Base-by-base conservation (phyloP, 2,888 invertebrate genomes). In the Belgica antarctica region DNA sequence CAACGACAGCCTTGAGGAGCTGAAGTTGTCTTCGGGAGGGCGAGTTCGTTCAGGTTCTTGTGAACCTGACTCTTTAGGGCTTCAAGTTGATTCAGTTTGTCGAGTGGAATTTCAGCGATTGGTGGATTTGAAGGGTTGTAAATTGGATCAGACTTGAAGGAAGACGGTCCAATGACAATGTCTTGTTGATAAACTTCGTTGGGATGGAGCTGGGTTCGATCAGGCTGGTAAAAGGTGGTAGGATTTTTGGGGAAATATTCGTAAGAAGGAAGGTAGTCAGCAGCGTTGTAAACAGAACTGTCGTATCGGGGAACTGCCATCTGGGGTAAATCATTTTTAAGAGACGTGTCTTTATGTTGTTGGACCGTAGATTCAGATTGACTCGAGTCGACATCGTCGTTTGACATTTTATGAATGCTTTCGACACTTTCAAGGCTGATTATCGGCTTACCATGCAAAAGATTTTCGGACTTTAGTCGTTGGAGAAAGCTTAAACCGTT, bases 371-470 rank as follows among this genome's bases (percentile, higher is more conserved):
- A 34, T 8, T 34, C 34, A 7, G 34, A 34, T 34, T 34, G 34
- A 34, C 34, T 34, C 34, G 34, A 34, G 12, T 41, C 41, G 41
- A 41, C 12, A 15, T 15, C 41, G 10, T 41, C 15, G 3, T 15
- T 41, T 15, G n/a, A 5, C 12, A 10, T 12, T n/a, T 2, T 4
- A 5, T 10, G 41, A 41, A 22, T 7, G n/a, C 3, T 52, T 34
- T 62, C 62, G 12, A 34, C 15, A 19, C 62, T 62, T 34, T 62
- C 62, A 19, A 62, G 5, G 27, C 17, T 34, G 2, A 34, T 28
- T n/a, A 27, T 19, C 4, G 34, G 19, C 12, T 68, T 57, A 5
- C 68, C 68, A 19, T 68, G 52, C 31, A 68, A 12, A 2, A 68
- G 34, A 22, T 57, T 68, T 12, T 68, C 57, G 22, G 57, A 19